These are phyloP conservation scores for Etia nguti DNA, from an alignment of 2,113 vertebrate species.

Conservation along the genomic window DNA sequence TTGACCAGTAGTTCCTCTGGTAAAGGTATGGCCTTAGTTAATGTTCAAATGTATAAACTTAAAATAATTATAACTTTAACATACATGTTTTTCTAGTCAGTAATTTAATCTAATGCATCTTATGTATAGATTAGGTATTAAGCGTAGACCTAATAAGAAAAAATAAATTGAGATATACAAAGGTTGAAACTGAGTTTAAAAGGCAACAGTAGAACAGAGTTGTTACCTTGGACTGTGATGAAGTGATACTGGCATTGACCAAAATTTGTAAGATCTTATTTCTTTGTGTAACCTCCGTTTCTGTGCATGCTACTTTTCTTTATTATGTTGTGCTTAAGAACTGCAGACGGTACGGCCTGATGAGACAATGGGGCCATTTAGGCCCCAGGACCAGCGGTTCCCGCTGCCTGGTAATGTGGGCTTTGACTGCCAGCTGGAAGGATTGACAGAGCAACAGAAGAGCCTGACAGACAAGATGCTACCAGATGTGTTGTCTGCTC, in stretches of 20 bases:
- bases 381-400: constrained; percentile 85
- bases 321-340: constrained; percentile 53
- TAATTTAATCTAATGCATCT: not conserved
- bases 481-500: constrained; percentile 79
- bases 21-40: constrained; percentile 70
- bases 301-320: not conserved
- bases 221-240: not conserved
- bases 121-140: not conserved
- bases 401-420: constrained; percentile 85
- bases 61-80: not conserved
- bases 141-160: not conserved
- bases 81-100: not conserved
- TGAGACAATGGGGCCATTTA: constrained; percentile 84
- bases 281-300: not conserved
- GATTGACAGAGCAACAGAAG: constrained; percentile 64
- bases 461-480: constrained; percentile 47
- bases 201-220: not conserved
- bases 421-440: constrained; percentile 81
- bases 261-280: not conserved
- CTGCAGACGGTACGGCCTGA: constrained; percentile 84
- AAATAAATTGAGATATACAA: not conserved
- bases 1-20: constrained; percentile 72
- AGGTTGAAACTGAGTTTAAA: not conserved
- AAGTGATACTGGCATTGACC: not conserved
- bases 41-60: not conserved